A percentile compares a stretch with the other conserved stretches of the same genome.
phyloP scores from a whole-genome alignment of 2,113 vertebrate species.

The Hyla sarda region DNA sequence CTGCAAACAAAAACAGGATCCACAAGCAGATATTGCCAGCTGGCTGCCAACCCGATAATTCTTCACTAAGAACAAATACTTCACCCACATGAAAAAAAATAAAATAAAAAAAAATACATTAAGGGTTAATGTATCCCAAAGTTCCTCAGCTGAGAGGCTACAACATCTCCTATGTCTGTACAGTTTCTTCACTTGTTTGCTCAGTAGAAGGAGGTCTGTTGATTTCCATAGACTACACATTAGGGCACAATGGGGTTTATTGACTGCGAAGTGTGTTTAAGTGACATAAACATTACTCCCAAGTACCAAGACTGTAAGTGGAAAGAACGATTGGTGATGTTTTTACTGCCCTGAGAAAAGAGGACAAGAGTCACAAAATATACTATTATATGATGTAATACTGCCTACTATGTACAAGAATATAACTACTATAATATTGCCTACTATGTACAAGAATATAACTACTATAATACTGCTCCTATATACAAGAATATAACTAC shows the following conservation, averaged over 20 bases:
- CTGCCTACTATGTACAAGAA: background rate
- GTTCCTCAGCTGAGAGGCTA: background rate
- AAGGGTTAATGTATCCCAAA: background rate
- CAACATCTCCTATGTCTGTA: background rate
- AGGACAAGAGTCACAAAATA: background rate
- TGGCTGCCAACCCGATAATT: background rate
- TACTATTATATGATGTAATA: background rate
- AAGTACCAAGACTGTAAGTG: background rate
- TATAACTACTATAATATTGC: background rate
- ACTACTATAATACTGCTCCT: background rate
- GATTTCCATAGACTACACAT: background rate
- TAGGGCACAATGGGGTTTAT: background rate
- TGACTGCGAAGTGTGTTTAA: background rate
- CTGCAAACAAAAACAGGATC: slow-evolving; percentile 13
- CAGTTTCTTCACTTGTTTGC: slow-evolving; percentile 7
- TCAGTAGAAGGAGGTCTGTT: background rate
- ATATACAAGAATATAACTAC: background rate
- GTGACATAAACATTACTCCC: background rate
- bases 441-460: background rate
- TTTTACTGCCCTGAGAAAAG: background rate
- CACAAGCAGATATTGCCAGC: background rate
- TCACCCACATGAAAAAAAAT: background rate
- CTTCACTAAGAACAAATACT: background rate
- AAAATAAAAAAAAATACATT: too few relatives aligned
- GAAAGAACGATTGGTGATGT: background rate